These are phyloP conservation scores for Plutella xylostella DNA, from an alignment of 2,888 invertebrate species.

Conservation along the genomic window DNA sequence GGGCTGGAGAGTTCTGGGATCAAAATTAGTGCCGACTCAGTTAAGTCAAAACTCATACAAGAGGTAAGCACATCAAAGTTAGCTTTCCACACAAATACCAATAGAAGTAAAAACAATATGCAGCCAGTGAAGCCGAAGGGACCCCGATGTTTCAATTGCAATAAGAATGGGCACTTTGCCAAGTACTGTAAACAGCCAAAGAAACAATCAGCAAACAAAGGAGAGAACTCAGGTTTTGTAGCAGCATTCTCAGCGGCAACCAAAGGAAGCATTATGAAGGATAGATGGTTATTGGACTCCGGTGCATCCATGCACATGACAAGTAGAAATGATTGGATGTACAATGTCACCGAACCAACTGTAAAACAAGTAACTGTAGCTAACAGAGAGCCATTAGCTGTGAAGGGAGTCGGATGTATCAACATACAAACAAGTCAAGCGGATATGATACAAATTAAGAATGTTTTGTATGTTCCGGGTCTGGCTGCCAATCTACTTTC, in stretches of 20 bases:
- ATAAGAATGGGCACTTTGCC: constrained; percentile 11
- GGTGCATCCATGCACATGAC: constrained; percentile 6
- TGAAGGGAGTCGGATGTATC: constrained; percentile 9
- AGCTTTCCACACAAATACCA: background rate
- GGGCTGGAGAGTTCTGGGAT: constrained; percentile 13
- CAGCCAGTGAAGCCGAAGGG: constrained; percentile 13
- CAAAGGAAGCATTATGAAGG: background rate
- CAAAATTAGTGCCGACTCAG: constrained; percentile 4
- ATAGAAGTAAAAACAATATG: background rate
- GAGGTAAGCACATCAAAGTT: background rate
- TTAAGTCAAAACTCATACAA: constrained; percentile 9
- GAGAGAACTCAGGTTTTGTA: constrained; percentile 15
- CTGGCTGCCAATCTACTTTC: constrained; percentile 21
- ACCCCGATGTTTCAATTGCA: constrained; percentile 20
- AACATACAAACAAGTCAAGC: background rate
- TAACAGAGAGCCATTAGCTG: constrained; percentile 16
- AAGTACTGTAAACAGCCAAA: constrained; percentile 13
- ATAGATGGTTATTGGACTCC: background rate
- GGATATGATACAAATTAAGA: constrained; percentile 18
- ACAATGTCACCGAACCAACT: background rate
- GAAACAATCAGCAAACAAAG: constrained; percentile 8
- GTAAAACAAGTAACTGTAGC: constrained; percentile 22
- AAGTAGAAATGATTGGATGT: background rate
- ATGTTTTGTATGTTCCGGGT: constrained; percentile 22
- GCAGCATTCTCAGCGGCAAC: constrained; percentile 19